phyloP scores from a whole-genome alignment of 2,797 vertebrate genomes.

The Morus bassanus region DNA sequence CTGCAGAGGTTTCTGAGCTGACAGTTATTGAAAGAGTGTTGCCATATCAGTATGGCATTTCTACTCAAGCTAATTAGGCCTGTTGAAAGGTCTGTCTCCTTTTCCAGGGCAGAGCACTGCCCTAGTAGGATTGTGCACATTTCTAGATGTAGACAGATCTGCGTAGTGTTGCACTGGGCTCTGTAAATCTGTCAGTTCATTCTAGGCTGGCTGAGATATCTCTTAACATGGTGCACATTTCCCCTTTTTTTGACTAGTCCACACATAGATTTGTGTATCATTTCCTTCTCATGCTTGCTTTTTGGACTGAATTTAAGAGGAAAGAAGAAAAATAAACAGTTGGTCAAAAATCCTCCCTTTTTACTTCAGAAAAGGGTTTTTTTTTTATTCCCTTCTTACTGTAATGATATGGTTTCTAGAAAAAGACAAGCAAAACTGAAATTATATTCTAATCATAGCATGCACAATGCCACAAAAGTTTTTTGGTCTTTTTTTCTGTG shows the following conservation, averaged over 20 bases:
- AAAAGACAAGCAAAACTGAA: background rate
- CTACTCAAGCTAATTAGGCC: background rate
- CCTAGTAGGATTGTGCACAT: background rate
- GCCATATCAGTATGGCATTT: background rate
- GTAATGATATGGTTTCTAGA: background rate
- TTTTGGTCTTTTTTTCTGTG: background rate
- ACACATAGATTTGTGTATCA: background rate
- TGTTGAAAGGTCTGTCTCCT: background rate
- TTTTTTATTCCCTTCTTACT: background rate
- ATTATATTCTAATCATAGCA: constrained; percentile 7
- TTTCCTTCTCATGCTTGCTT: background rate
- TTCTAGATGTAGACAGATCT: background rate
- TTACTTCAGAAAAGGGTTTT: background rate
- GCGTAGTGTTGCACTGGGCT: background rate
- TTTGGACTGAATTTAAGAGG: background rate
- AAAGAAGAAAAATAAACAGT: background rate
- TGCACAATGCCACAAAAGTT: background rate
- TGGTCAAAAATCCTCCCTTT: background rate
- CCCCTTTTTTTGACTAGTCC: background rate
- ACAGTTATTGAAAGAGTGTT: background rate
- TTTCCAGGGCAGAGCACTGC: background rate
- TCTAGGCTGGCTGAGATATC: background rate
- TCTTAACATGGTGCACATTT: background rate
- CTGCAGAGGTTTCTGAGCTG: background rate
- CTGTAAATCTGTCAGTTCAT: background rate